These are phyloP conservation scores for Wiebesia pumilae DNA, from an alignment of 1,140 invertebrate genomes.

Conservation along the genomic window DNA sequence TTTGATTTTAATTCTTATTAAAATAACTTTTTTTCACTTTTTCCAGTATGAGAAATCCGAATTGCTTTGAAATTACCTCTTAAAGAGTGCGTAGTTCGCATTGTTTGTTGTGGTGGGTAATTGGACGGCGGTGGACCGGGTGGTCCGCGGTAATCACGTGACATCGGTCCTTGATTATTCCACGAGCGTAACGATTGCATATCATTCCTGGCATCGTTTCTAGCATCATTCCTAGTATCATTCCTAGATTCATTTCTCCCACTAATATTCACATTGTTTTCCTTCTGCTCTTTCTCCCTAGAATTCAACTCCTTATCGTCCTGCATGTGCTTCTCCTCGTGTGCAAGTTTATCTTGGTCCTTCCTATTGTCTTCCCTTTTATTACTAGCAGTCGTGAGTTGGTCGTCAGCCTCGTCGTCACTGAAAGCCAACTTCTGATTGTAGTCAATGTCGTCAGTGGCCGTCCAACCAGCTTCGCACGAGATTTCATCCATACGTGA, in stretches of 20 bases:
- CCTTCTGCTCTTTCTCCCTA: slow-evolving; percentile 40
- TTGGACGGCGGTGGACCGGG: slow-evolving; percentile 57
- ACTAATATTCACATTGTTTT: neutral
- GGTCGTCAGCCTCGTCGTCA: slow-evolving; percentile 85
- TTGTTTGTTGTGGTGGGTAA: slow-evolving; percentile 61
- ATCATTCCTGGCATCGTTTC: slow-evolving; percentile 60
- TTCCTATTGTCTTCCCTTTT: slow-evolving; percentile 62
- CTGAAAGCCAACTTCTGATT: slow-evolving; percentile 96
- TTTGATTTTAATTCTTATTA: too few relatives aligned
- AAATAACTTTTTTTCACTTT: too few relatives aligned
- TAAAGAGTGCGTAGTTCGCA: slow-evolving; percentile 64
- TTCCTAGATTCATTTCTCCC: slow-evolving; percentile 60
- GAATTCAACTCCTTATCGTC: slow-evolving; percentile 45
- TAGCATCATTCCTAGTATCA: slow-evolving; percentile 50
- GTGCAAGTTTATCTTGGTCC: slow-evolving; percentile 31
- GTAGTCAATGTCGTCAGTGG: slow-evolving; percentile 95
- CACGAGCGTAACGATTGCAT: slow-evolving; percentile 63
- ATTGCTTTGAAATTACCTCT: slow-evolving; percentile 58
- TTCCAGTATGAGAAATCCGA: neutral
- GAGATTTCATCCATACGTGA: slow-evolving; percentile 93
- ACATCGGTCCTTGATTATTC: slow-evolving; percentile 61
- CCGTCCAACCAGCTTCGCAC: slow-evolving; percentile 92
- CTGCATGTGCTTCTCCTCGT: slow-evolving; percentile 34
- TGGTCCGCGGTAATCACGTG: slow-evolving; percentile 68
- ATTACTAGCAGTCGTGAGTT: slow-evolving; percentile 22